Evolutionary conservation across 2,113 vertebrate genomes (phyloP), one percentile per base, ranked within the genome.

Genomic region (Toxotes chatareus): DNA sequence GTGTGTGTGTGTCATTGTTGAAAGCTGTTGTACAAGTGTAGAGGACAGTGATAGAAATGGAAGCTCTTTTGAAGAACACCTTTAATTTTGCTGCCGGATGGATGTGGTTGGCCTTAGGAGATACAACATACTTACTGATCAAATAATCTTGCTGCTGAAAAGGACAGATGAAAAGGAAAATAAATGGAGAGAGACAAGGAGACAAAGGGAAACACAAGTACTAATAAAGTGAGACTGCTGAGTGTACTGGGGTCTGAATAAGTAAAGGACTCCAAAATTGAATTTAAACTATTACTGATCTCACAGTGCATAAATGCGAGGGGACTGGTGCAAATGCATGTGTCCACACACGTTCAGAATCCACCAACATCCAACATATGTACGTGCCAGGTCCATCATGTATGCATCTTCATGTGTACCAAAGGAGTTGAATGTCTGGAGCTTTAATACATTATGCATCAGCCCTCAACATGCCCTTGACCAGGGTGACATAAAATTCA

Each of bases 361-460:
- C 66, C 49, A 69, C 38, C 73, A 65, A 82, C 53, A 51, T 53
- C 53, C 7, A 27, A 27, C 27, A 27, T 34, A 3, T n/a, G 9
- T 42, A 17, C 1, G 16, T 68, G 62, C 59, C 64, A 80, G 55
- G 75, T 80, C 79, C 59, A 79, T 88, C 53, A 72, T 80, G 27
- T 27, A 69, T 69, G 87, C 85, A 87, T 86, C 76, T 79, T 66
- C 53, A 34, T 81, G 76, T 77, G 53, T 11, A 66, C 67, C 19
- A 40, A 75, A 53, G 44, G 71, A 80, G 82, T 73, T 27, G 60
- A 84, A 53, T 61, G 82, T 79, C 72, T 84, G 60, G 34, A 34
- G 59, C 78, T 73, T 61, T 86, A 63, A 91, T 93, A 68, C 91
- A 94, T 93, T 85, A 94, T 93, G 90, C 91, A 94, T 86, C 73